Evolutionary conservation across 2,797 vertebrate species (phyloP).

Genomic region (Neosalanx taihuensis): DNA sequence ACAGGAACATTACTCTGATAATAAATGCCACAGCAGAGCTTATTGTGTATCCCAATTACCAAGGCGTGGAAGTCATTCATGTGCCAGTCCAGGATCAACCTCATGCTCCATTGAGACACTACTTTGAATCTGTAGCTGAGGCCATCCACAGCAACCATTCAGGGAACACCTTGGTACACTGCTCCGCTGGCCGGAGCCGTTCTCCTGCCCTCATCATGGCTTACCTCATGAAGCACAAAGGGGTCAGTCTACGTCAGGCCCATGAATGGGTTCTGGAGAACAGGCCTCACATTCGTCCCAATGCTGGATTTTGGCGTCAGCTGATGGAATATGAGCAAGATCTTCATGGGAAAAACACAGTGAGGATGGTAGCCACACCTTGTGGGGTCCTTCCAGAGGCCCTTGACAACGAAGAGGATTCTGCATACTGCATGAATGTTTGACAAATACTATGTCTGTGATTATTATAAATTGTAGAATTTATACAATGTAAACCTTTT

Average conservation of each 20-base stretch:
- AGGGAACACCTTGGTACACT: conserved; percentile 67
- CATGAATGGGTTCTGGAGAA: conserved; percentile 51
- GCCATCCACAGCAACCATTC: conserved; percentile 58
- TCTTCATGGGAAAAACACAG: conserved; percentile 47
- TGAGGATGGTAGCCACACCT: conserved; percentile 57
- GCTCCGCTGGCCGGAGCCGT: conserved; percentile 64
- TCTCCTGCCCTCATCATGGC: conserved; percentile 68
- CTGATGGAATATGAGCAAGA: conserved; percentile 63
- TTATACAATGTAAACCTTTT: not conserved
- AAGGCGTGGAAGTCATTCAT: conserved; percentile 47
- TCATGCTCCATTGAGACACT: conserved; percentile 53
- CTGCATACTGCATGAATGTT: conserved; percentile 43
- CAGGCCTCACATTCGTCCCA: conserved; percentile 66
- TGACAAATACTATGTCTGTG: conserved; percentile 37
- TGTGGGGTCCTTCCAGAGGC: conserved; percentile 58
- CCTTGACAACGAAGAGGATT: conserved; percentile 1
- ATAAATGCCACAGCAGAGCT: conserved; percentile 57
- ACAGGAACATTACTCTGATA: conserved; percentile 64
- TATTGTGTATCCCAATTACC: conserved; percentile 33
- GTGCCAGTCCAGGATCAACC: conserved; percentile 65
- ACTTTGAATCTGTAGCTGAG: conserved; percentile 62
- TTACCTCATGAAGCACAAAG: conserved; percentile 64
- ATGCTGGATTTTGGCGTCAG: conserved; percentile 74
- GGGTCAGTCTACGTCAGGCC: conserved; percentile 55
- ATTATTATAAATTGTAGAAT: not conserved